These are phyloP conservation scores for Hirundichthys speculiger DNA, from an alignment of 2,113 vertebrate species.

Conservation along the genomic window DNA sequence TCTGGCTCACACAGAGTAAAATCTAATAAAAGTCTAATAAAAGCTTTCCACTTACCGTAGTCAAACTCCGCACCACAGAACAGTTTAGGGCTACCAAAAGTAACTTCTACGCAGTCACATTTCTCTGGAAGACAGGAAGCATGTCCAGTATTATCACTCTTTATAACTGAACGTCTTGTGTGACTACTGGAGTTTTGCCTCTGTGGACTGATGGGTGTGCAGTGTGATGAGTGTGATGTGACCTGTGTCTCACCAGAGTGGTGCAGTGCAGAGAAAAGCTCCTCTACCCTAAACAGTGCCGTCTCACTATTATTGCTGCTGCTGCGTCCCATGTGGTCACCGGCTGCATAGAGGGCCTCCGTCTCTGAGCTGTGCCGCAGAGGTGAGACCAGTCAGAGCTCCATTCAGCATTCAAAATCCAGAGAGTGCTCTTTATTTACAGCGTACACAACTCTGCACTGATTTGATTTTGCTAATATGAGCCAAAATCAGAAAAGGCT, in stretches of 20 bases:
- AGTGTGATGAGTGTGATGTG: conserved; percentile 38
- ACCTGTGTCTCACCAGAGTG: conserved; percentile 87
- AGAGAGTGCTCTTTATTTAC: conserved; percentile 18
- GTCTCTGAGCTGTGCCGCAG: conserved; percentile 65
- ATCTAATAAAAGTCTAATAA: neutral
- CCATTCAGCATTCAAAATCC: conserved; percentile 36
- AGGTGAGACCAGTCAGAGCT: conserved; percentile 45
- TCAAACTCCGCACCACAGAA: conserved; percentile 93
- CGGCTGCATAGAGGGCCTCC: conserved; percentile 58
- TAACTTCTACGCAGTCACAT: conserved; percentile 92
- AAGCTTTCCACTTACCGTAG: conserved; percentile 81
- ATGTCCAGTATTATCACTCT: conserved; percentile 15
- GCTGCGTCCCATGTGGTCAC: conserved; percentile 57
- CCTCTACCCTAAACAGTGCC: conserved; percentile 87
- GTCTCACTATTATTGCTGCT: conserved; percentile 81
- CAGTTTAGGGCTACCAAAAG: conserved; percentile 85
- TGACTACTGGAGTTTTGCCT: conserved; percentile 3
- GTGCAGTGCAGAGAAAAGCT: conserved; percentile 95
- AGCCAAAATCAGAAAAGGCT: too few species aligned
- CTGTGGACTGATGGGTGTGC: conserved; percentile 17
- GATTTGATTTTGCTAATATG: conserved; percentile 14
- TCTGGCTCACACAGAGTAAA: neutral
- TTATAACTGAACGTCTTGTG: neutral
- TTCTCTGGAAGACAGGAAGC: conserved; percentile 83
- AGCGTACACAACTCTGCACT: conserved; percentile 9